phyloP scores from a whole-genome alignment of 2,888 invertebrate genomes.

The Sepiola atlantica region DNA sequence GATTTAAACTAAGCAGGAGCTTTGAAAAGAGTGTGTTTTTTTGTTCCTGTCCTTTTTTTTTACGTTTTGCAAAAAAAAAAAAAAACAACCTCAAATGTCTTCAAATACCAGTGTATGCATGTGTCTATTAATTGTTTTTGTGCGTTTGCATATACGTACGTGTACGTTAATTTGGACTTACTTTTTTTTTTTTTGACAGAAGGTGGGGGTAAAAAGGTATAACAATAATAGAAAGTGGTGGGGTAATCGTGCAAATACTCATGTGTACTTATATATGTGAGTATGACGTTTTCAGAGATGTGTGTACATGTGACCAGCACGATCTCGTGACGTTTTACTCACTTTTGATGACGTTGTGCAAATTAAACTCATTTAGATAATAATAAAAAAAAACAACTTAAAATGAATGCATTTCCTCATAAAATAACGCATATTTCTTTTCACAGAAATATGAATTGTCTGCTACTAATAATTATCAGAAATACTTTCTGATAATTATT shows the following conservation, averaged over 20 bases:
- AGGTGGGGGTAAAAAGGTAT: background rate
- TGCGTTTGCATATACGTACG: background rate
- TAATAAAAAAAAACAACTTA: background rate
- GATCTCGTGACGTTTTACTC: background rate
- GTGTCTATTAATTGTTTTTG: background rate
- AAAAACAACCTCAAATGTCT: background rate
- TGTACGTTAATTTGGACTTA: background rate
- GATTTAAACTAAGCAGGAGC: background rate
- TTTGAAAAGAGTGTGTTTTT: background rate
- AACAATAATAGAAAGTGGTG: background rate
- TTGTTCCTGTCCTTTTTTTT: background rate
- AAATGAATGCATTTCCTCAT: background rate
- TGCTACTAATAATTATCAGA: background rate
- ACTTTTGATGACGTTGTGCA: background rate
- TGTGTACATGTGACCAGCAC: background rate
- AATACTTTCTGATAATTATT: background rate
- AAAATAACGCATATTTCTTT: background rate
- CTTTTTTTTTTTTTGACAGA: background rate
- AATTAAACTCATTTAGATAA: background rate
- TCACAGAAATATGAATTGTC: background rate
- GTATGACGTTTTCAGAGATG: background rate
- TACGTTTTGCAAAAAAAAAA: background rate
- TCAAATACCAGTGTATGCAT: background rate
- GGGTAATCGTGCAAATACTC: background rate
- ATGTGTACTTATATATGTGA: slow-evolving; percentile 33